phyloP scores from a whole-genome alignment of 64 coral and sea anemone species.

The Montipora sp. region DNA sequence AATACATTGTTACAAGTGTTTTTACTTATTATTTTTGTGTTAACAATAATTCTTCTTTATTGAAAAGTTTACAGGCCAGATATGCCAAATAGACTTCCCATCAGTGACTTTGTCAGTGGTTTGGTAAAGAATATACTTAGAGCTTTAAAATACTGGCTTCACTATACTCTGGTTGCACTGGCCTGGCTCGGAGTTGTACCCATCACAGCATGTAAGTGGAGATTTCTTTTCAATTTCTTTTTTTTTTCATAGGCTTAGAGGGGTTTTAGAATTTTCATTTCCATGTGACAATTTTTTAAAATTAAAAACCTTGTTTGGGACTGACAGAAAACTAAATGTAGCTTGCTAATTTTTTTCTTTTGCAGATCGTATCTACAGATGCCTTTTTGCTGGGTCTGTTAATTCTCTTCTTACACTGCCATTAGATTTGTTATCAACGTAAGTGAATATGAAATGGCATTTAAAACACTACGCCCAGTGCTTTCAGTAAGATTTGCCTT shows the following conservation, averaged over 20 bases:
- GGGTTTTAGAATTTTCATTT: no score
- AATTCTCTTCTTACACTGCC: constrained; percentile 95
- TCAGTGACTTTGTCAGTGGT: constrained; percentile 95
- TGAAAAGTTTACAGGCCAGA: constrained; percentile 88
- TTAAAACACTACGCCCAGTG: no score
- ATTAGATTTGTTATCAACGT: constrained; percentile 97
- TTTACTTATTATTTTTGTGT: constrained; percentile 6
- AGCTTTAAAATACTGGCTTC: constrained; percentile 95
- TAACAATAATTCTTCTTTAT: background rate
- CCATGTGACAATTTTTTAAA: no score
- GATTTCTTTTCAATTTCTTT: background rate
- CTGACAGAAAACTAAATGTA: background rate
- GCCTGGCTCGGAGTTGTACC: constrained; percentile 98
- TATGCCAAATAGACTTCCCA: constrained; percentile 92
- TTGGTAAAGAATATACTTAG: constrained; percentile 87
- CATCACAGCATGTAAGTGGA: constrained; percentile 94
- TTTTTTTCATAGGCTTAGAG: background rate
- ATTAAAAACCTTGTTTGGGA: background rate
- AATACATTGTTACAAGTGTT: background rate
- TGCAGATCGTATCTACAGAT: constrained; percentile 99
- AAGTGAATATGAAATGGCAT: constrained; percentile 14
- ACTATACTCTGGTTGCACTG: constrained; percentile 94
- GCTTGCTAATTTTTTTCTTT: background rate
- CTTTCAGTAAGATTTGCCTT: no score
- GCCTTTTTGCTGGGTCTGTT: constrained; percentile 94